These are phyloP conservation scores for Rhombomys opimus DNA, from an alignment of 2,113 vertebrate species.

Conservation along the genomic window DNA sequence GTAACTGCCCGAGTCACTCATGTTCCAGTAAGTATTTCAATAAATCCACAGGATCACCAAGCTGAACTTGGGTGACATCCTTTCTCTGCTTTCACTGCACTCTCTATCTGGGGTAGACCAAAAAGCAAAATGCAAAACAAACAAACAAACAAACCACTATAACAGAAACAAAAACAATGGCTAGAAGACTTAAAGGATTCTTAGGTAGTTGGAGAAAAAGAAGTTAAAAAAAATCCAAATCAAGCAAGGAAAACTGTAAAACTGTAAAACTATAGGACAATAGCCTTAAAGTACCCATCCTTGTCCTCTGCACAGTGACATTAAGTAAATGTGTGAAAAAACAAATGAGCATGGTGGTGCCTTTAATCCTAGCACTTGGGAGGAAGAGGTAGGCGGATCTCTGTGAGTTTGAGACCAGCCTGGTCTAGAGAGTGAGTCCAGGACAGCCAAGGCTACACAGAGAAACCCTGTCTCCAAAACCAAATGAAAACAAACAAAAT, in stretches of 20 bases:
- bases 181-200: not conserved
- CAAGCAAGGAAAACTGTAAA: not conserved
- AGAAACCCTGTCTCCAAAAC: too few species aligned
- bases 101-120: not conserved
- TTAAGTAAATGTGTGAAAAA: not conserved
- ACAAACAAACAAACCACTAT: not conserved
- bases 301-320: not conserved
- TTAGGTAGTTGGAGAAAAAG: conserved; percentile 52
- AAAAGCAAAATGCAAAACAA: not conserved
- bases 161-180: not conserved
- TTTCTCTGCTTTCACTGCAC: not conserved
- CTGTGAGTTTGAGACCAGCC: too few species aligned
- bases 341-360: too few species aligned
- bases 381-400: too few species aligned
- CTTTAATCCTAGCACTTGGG: too few species aligned
- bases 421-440: too few species aligned
- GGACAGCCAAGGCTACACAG: too few species aligned
- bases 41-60: not conserved
- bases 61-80: not conserved
- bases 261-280: conserved; percentile 11
- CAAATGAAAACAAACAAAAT: not conserved
- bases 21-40: too few species aligned
- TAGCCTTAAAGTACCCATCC: not conserved
- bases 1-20: not conserved
- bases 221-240: conserved; percentile 29